Evolutionary conservation across 2,797 vertebrate genomes (phyloP).

Genomic region (Acrocephalus scirpaceus): DNA sequence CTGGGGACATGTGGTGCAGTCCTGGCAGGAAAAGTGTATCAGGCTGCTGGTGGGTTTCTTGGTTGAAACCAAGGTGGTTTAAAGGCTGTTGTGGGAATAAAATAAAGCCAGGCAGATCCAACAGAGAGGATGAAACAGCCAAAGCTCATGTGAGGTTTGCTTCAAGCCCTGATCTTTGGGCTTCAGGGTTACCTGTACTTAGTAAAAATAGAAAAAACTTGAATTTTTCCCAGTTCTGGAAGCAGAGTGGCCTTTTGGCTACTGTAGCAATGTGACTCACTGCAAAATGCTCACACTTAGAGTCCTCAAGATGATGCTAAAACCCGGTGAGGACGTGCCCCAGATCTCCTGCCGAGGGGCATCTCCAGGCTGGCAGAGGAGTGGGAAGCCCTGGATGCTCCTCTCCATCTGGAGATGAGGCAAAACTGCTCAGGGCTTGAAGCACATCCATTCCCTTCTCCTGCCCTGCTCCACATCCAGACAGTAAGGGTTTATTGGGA

Average conservation of each 20-base stretch:
- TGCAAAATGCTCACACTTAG: not conserved
- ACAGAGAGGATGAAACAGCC: not conserved
- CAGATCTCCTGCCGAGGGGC: rapidly evolving
- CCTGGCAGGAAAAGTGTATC: not conserved
- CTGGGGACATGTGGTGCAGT: not conserved
- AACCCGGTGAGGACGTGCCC: not conserved
- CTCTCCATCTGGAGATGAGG: not conserved
- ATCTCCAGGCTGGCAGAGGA: not conserved
- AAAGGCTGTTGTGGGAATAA: not conserved
- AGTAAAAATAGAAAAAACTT: not conserved
- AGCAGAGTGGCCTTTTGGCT: not conserved
- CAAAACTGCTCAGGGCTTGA: not conserved
- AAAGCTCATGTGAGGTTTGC: rapidly evolving
- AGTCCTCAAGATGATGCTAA: not conserved
- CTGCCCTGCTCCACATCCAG: not conserved
- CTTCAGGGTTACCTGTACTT: not conserved
- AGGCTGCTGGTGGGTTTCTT: not conserved
- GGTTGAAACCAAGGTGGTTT: not conserved
- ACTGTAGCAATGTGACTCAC: not conserved
- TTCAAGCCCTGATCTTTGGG: not conserved
- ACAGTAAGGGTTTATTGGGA: not conserved
- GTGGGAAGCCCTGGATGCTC: not conserved
- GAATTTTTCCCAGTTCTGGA: not conserved
- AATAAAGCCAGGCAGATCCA: not conserved
- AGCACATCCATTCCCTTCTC: not conserved